Percentiles rank a stretch among this genome's conserved stretches.
Evolutionary conservation across 2,797 vertebrate species (phyloP).

Genomic region (Brachymystax lenok): DNA sequence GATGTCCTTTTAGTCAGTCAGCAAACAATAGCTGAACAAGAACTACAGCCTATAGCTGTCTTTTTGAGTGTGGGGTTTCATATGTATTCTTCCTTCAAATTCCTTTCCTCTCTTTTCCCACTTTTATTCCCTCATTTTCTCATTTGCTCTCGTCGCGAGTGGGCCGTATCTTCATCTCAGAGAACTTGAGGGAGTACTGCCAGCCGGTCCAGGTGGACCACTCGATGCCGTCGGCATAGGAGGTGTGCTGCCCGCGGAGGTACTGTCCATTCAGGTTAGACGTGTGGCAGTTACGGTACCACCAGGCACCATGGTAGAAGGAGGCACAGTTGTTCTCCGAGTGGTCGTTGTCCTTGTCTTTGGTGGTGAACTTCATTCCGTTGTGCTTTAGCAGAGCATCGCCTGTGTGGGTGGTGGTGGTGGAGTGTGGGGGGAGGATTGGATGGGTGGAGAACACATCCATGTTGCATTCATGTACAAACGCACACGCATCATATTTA

Average conservation of each 20-base stretch:
- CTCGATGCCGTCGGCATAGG: constrained; percentile 94
- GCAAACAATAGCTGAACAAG: constrained; percentile 56
- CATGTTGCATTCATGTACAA: background rate
- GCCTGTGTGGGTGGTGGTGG: constrained; percentile 60
- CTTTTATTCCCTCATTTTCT: constrained; percentile 25
- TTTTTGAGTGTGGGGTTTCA: constrained; percentile 35
- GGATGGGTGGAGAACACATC: background rate
- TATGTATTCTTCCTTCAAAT: background rate
- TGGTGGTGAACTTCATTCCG: constrained; percentile 97
- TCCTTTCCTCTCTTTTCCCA: no score
- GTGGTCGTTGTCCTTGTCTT: constrained; percentile 94
- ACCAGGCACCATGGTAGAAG: constrained; percentile 98
- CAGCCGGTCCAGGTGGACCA: constrained; percentile 99
- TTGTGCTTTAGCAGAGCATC: constrained; percentile 95
- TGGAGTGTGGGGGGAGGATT: background rate
- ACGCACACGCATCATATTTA: background rate
- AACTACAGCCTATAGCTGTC: no score
- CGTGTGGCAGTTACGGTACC: constrained; percentile 99
- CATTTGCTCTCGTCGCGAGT: constrained; percentile 85
- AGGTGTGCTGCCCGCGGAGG: constrained; percentile 91
- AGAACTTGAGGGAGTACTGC: constrained; percentile 98
- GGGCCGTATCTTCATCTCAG: constrained; percentile 96
- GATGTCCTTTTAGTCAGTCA: constrained; percentile 41
- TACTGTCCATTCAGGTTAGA: constrained; percentile 98
- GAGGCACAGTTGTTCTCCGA: constrained; percentile 97